Evolutionary conservation across 2,797 vertebrate genomes (phyloP).

Genomic region (Molothrus ater): DNA sequence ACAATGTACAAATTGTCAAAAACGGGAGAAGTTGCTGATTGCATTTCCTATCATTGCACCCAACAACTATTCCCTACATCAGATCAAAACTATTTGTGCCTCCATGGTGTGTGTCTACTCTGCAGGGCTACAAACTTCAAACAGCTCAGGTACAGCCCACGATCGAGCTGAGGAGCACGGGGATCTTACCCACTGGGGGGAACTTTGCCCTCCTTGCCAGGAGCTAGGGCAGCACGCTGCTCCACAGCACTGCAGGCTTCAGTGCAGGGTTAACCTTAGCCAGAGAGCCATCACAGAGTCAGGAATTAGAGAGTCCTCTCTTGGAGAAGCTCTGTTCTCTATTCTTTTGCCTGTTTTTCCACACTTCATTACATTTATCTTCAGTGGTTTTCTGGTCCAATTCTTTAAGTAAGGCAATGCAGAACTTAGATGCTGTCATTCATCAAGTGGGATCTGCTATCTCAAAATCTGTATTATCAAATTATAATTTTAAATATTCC

Average conservation of each 20-base stretch:
- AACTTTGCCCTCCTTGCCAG: background rate
- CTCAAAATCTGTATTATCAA: background rate
- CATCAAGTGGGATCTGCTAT: background rate
- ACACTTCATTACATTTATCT: background rate
- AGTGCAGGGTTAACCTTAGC: background rate
- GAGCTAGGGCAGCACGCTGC: background rate
- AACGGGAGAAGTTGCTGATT: conserved; percentile 67
- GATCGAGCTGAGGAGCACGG: background rate
- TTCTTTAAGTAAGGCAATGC: background rate
- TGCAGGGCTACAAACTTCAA: background rate
- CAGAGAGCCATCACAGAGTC: background rate
- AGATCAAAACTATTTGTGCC: conserved; percentile 65
- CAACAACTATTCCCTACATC: conserved; percentile 30
- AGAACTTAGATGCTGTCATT: background rate
- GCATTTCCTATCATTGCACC: conserved; percentile 61
- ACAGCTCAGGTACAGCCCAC: background rate
- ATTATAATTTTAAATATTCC: background rate
- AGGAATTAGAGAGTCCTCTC: background rate
- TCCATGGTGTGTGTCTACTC: background rate
- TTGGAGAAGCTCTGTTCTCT: background rate
- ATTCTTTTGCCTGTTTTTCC: background rate
- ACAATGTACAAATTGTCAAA: conserved; percentile 52
- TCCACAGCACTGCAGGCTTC: background rate
- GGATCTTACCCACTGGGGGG: background rate
- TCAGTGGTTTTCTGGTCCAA: background rate